Percentiles rank a stretch among this genome's conserved stretches.
Conservation (phyloP, 2,797 vertebrate species). For the Nyctalus aviator region DNA sequence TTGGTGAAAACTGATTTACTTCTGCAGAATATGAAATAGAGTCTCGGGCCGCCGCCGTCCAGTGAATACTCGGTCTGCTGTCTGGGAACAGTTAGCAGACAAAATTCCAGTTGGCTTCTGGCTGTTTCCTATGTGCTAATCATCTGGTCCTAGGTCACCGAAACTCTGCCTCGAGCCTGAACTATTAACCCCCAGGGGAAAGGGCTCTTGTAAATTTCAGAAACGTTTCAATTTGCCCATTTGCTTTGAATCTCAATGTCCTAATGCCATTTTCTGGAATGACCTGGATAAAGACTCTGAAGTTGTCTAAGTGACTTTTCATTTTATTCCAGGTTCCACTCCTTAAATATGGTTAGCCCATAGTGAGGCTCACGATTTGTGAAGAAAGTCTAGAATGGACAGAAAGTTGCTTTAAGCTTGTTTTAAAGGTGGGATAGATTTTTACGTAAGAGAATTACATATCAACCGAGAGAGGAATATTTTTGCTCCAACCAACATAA, state of each 20-base stretch:
- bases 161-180: slow-evolving; percentile 66
- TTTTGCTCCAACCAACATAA: background rate
- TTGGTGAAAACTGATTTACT: slow-evolving; percentile 79
- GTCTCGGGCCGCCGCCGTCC: slow-evolving; percentile 51
- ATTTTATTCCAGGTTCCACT: background rate
- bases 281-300: background rate
- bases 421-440: background rate
- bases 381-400: background rate
- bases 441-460: slow-evolving; percentile 1
- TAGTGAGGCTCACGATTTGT: background rate
- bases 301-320: background rate
- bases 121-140: slow-evolving; percentile 68
- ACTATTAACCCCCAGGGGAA: slow-evolving; percentile 56
- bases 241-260: slow-evolving; percentile 6
- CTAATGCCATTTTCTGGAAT: background rate
- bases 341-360: background rate
- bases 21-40: slow-evolving; percentile 66
- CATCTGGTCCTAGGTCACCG: slow-evolving; percentile 58
- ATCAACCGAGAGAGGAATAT: background rate
- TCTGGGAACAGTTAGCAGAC: slow-evolving; percentile 78
- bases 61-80: slow-evolving; percentile 68
- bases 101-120: slow-evolving; percentile 74
- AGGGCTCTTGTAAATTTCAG: background rate
- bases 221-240: slow-evolving; percentile 27
- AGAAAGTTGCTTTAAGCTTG: background rate